Base-by-base conservation (phyloP, 1,140 invertebrate genomes). In the Polypedilum pembai region DNA sequence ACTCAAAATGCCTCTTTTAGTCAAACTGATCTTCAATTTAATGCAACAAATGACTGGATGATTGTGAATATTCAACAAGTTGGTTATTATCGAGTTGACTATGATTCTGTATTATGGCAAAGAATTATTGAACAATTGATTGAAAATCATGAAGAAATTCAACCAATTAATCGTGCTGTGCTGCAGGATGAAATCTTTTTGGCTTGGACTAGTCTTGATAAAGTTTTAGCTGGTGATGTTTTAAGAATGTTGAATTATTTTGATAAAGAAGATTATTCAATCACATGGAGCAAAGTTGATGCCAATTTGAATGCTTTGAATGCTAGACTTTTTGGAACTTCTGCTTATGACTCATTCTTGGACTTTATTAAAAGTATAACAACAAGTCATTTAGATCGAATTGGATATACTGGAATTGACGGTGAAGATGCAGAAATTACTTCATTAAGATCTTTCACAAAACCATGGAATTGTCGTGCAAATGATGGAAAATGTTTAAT, bases 71-170 rank as follows among this genome's bases (percentile, higher is more conserved):
- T 56, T 15, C 12, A 56, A n/a, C 45, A 56, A 56, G 45, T 56
- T 4, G 45, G 87, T 21, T 90, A 86, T 75, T 90, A 89, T 77
- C 85, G 88, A 17, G 88, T 90, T 0, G 87, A 87, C 74, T 91
- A 91, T 75, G 87, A 89, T 41, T 63, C 69, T 0, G 77, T 78
- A 1, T 83, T 85, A 40, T 86, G 87, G 83, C 80, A 83, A 12
- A 78, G 80, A 10, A 83, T 89, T 41, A 84, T 85, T 15, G 56
- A 79, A 2, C 83, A 83, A n/a, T 79, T 88, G 1, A 56, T 15
- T 56, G n/a, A 56, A 8, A 82, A 80, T 78, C 77, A 76, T 79
- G 79, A 24, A 24, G 75, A 79, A 8, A 89, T 90, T 76, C 84
- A 87, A 76, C 81, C 80, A 8, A 77, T 86, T 0, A 90, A 89